phyloP scores from a whole-genome alignment of 2,797 vertebrate species.

The Cossypha niveicapilla region DNA sequence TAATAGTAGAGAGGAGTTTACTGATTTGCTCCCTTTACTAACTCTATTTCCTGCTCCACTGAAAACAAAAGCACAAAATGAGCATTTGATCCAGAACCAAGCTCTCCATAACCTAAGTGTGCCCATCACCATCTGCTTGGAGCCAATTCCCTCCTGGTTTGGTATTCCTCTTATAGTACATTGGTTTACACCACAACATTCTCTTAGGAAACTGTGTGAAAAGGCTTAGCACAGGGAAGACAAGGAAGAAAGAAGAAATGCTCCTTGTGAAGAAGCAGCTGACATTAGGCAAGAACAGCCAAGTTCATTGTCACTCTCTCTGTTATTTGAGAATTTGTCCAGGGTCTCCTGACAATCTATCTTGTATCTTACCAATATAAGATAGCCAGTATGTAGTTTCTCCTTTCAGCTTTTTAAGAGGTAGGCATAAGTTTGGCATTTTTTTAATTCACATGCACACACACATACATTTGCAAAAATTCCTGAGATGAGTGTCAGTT shows the following conservation, averaged over 20 bases:
- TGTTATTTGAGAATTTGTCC: neutral
- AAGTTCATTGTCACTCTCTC: neutral
- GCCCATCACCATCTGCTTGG: neutral
- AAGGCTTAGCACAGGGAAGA: neutral
- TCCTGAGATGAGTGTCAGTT: neutral
- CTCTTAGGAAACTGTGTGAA: neutral
- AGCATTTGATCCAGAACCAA: neutral
- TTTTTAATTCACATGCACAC: neutral
- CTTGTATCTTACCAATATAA: neutral
- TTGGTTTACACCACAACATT: fast-evolving
- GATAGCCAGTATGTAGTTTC: neutral
- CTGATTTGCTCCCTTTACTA: neutral
- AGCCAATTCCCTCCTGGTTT: neutral
- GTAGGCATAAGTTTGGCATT: neutral
- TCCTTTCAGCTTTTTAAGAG: neutral
- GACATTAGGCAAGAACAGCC: neutral
- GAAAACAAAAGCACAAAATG: neutral
- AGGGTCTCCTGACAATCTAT: neutral
- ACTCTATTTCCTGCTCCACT: neutral
- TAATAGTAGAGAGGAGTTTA: neutral
- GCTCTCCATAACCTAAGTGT: neutral
- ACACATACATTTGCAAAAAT: neutral
- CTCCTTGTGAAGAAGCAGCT: neutral
- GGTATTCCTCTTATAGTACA: neutral
- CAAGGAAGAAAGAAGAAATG: neutral